Percentiles rank a stretch among this genome's conserved stretches.
Conservation (phyloP, 2,797 vertebrate genomes). For the Rachycentron canadum region DNA sequence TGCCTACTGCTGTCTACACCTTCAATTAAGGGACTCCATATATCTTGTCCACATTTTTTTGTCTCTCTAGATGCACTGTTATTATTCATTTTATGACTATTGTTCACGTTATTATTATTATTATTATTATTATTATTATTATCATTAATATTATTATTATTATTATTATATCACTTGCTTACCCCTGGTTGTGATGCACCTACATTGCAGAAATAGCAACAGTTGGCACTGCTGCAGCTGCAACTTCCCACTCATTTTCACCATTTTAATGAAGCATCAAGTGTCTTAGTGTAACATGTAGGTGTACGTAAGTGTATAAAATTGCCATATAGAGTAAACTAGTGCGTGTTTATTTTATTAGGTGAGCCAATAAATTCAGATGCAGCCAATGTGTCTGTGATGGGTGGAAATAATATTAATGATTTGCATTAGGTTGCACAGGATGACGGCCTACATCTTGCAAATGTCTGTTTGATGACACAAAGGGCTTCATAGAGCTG, state of each 20-base stretch:
- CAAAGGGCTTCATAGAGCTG: not conserved
- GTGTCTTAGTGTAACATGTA: not conserved
- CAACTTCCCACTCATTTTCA: not conserved
- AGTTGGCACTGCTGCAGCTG: not conserved
- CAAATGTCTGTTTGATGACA: not conserved
- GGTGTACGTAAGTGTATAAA: no score
- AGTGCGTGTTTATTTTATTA: not conserved
- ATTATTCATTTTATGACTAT: no score
- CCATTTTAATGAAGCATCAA: not conserved
- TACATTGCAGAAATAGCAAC: not conserved
- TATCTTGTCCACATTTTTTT: no score
- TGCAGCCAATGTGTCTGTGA: not conserved
- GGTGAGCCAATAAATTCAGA: not conserved
- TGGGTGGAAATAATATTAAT: not conserved
- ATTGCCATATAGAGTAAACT: no score
- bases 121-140: no score
- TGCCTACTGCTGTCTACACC: no score
- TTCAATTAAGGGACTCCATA: no score
- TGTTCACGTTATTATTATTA: no score
- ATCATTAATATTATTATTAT: no score
- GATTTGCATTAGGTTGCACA: not conserved
- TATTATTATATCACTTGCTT: no score
- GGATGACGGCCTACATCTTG: not conserved
- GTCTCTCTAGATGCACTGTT: no score
- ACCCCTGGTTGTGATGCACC: not conserved